A percentile compares a stretch with the other conserved stretches of the same genome.
These are phyloP conservation scores for Bucco capensis DNA, from an alignment of 2,113 vertebrate species.

Conservation along the genomic window DNA sequence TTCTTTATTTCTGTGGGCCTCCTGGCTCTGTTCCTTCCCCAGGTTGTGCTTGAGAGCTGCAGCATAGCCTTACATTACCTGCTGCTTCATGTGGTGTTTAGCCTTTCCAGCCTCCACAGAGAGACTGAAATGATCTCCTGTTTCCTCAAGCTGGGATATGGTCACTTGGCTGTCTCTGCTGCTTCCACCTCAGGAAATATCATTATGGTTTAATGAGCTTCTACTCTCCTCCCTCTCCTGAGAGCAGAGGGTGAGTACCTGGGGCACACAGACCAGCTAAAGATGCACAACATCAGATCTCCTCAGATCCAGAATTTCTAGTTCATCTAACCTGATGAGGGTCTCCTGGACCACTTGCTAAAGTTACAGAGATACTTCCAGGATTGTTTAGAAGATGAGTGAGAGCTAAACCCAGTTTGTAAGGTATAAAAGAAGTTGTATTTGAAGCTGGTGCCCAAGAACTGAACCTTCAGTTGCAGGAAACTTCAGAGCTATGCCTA, in stretches of 20 bases:
- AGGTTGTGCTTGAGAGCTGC: background rate
- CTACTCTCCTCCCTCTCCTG: background rate
- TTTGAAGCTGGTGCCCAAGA: background rate
- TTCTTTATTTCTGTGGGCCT: background rate
- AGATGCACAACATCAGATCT: background rate
- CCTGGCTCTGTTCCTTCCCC: too few species aligned
- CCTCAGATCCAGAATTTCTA: background rate
- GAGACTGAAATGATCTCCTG: background rate
- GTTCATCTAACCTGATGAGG: background rate
- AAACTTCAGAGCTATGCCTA: background rate
- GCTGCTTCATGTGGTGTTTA: background rate
- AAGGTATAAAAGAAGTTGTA: background rate
- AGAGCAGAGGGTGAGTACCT: background rate
- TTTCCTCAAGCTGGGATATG: conserved; percentile 11
- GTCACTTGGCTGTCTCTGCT: background rate
- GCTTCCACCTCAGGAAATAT: conserved; percentile 26
- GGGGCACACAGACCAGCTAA: background rate
- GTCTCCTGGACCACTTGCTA: background rate
- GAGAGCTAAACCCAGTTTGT: background rate
- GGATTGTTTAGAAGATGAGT: background rate
- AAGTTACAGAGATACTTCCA: background rate
- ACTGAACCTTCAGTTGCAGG: background rate
- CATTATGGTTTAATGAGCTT: background rate
- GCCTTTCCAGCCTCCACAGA: background rate
- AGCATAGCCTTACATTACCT: background rate